Evolutionary conservation across 1,140 invertebrate species (phyloP).

Genomic region (Doryteuthis pealeii): DNA sequence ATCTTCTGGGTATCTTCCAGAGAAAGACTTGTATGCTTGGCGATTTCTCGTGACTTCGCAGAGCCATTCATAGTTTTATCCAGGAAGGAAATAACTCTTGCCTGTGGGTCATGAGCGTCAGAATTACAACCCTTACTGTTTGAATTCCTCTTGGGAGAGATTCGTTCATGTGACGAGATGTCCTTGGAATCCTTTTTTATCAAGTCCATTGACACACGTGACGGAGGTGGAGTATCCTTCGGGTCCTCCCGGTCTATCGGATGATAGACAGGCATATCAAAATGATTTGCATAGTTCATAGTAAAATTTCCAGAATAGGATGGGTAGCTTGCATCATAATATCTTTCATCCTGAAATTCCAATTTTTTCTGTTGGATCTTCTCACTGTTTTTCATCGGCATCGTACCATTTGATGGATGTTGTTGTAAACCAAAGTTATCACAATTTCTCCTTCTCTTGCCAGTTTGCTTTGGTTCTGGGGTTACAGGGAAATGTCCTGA

Average conservation of each 20-base stretch:
- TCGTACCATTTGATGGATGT: constrained; percentile 3
- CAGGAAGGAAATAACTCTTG: constrained; percentile 1
- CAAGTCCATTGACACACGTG: not conserved
- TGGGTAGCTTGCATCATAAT: not conserved
- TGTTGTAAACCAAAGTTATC: not conserved
- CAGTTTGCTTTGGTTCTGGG: not conserved
- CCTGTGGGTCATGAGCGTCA: not conserved
- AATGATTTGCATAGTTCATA: constrained; percentile 9
- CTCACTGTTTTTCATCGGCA: not conserved
- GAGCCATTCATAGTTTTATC: constrained; percentile 8
- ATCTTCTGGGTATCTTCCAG: constrained; percentile 3
- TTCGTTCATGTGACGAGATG: not conserved
- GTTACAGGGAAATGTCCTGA: constrained; percentile 7
- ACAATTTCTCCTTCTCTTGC: constrained; percentile 1
- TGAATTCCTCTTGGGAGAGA: constrained; percentile 1
- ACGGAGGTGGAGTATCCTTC: not conserved
- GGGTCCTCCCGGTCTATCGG: not conserved
- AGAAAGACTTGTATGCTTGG: constrained; percentile 5
- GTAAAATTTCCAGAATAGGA: not conserved
- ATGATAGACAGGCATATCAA: not conserved
- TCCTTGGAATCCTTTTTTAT: not conserved
- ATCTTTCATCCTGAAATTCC: constrained; percentile 1
- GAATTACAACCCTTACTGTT: not conserved
- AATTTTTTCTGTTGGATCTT: constrained; percentile 2
- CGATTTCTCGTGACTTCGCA: constrained; percentile 2